Evolutionary conservation across 35 echinoderm and acorn worm species (phyloP).

Genomic region (Eucidaris tribuloides): DNA sequence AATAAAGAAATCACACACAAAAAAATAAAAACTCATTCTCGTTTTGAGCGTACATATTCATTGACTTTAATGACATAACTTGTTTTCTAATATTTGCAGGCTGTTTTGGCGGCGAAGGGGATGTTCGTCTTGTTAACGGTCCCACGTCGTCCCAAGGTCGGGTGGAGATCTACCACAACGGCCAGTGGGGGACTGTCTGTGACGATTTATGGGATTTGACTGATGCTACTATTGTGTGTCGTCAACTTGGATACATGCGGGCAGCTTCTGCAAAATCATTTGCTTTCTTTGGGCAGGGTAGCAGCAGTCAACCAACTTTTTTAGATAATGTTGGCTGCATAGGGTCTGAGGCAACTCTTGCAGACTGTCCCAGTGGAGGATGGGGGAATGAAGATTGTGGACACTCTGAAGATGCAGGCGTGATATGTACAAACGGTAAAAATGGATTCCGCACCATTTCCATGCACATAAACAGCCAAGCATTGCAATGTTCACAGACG

Average conservation of each 20-base stretch:
- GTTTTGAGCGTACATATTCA: no score
- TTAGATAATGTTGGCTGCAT: constrained; percentile 31
- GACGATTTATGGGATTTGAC: constrained; percentile 21
- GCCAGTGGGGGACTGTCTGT: constrained; percentile 33
- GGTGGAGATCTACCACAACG: constrained; percentile 29
- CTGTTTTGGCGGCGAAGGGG: no score
- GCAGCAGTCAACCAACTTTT: constrained; percentile 4
- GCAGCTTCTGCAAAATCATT: neutral
- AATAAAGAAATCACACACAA: no score
- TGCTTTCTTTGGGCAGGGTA: neutral
- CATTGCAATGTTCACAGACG: no score
- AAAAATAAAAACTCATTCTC: no score
- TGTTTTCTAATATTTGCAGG: no score
- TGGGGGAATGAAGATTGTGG: constrained; percentile 5
- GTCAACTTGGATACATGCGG: neutral
- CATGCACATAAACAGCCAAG: no score
- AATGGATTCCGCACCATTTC: no score
- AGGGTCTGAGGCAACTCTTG: constrained; percentile 3
- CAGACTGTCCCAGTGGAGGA: constrained; percentile 20
- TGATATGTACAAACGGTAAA: constrained; percentile 35
- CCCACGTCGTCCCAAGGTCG: neutral
- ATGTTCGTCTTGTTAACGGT: constrained; percentile 23
- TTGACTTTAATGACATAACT: no score
- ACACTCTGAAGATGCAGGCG: constrained; percentile 41
- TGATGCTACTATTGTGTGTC: constrained; percentile 26